These are phyloP conservation scores for Crotalus horridus DNA, from an alignment of 2,113 vertebrate genomes.

Conservation along the genomic window DNA sequence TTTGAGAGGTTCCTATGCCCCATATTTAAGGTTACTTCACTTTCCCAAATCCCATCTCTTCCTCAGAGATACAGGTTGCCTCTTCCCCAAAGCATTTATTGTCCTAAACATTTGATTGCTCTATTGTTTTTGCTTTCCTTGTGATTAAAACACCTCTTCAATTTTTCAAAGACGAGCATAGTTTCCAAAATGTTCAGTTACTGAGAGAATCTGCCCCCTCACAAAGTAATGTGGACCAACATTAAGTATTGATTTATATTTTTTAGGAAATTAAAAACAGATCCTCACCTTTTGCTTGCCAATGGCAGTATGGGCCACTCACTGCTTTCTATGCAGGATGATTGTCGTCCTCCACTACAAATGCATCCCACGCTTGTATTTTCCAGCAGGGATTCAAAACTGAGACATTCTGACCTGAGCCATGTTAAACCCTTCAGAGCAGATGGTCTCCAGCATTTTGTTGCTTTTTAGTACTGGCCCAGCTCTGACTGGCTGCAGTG, in stretches of 20 bases:
- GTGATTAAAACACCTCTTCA: not conserved
- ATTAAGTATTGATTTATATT: not conserved
- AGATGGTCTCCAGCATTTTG: not conserved
- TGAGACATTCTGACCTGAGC: not conserved
- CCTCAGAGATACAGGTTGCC: not conserved
- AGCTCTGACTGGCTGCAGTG: not conserved
- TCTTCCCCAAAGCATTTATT: not conserved
- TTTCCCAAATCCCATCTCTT: not conserved
- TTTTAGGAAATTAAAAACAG: not conserved
- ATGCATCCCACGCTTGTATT: not conserved
- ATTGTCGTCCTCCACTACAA: not conserved
- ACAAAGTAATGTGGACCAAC: not conserved
- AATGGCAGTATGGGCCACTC: not conserved
- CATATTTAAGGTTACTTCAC: not conserved
- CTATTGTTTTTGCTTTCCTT: not conserved
- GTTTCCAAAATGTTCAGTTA: not conserved
- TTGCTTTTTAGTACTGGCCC: not conserved
- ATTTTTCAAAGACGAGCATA: not conserved
- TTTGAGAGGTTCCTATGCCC: not conserved
- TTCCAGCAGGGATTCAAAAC: not conserved
- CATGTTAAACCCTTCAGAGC: not conserved
- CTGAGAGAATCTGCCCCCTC: not conserved
- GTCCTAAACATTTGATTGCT: not conserved
- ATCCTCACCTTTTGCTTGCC: not conserved
- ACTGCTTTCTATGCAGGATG: not conserved